Evolutionary conservation across 2,888 invertebrate genomes (phyloP).

Genomic region (Thecocarcelia acutangulata): DNA sequence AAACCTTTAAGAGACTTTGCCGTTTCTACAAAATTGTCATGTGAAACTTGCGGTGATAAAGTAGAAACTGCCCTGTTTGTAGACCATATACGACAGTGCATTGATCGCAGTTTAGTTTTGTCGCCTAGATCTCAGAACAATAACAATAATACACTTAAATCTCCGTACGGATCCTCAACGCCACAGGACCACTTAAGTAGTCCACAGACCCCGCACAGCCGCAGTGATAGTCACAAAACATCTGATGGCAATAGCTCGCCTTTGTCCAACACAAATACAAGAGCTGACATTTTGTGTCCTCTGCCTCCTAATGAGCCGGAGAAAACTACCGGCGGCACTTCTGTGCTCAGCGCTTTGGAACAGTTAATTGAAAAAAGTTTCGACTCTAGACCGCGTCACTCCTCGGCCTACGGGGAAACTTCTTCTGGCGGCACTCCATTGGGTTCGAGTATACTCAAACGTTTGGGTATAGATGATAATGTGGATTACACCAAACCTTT

Average conservation of each 20-base stretch:
- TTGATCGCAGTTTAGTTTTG: constrained; percentile 88
- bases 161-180: constrained; percentile 82
- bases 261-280: constrained; percentile 79
- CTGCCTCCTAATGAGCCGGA: constrained; percentile 83
- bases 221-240: constrained; percentile 86
- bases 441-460: constrained; percentile 94
- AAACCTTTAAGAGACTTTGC: constrained; percentile 83
- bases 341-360: constrained; percentile 97
- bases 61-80: constrained; percentile 96
- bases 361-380: constrained; percentile 98
- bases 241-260: constrained; percentile 77
- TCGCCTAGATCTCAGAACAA: constrained; percentile 84
- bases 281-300: constrained; percentile 67
- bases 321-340: constrained; percentile 87
- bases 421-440: constrained; percentile 86
- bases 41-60: constrained; percentile 97
- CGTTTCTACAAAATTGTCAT: constrained; percentile 89
- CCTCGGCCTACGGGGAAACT: constrained; percentile 77
- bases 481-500: constrained; percentile 95
- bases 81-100: constrained; percentile 95
- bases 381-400: constrained; percentile 90
- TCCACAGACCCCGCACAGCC: constrained; percentile 83
- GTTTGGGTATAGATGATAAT: constrained; percentile 95
- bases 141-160: constrained; percentile 86
- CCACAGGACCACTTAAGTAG: constrained; percentile 79